Conservation (phyloP, 2,113 vertebrate species). For the Henicopernis longicauda region DNA sequence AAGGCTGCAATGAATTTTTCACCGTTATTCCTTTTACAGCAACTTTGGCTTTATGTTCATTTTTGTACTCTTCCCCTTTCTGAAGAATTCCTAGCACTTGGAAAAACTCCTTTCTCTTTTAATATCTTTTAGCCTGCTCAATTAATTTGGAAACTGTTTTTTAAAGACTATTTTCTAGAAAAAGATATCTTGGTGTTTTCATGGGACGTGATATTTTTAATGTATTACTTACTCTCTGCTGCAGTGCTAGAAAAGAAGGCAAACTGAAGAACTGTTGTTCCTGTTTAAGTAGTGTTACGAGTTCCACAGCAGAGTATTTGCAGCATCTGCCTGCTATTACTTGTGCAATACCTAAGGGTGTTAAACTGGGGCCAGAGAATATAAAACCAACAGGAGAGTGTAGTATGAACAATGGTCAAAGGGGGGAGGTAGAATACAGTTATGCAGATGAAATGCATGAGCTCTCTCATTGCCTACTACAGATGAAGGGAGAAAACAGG, state of each 20-base stretch:
- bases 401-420: neutral
- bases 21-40: neutral
- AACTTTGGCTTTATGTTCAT: neutral
- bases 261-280: neutral
- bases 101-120: neutral
- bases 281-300: neutral
- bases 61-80: neutral
- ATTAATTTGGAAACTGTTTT: neutral
- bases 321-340: neutral
- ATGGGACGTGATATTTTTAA: neutral
- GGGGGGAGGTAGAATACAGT: neutral
- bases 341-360: neutral
- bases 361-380: neutral
- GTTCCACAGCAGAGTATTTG: neutral
- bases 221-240: neutral
- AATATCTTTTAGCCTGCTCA: neutral
- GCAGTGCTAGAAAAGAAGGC: neutral
- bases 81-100: neutral
- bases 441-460: neutral
- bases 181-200: neutral
- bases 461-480: neutral
- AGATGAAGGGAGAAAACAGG: neutral
- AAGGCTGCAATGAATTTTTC: neutral
- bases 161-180: neutral
- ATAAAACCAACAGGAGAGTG: neutral